Conservation (phyloP, 2,797 vertebrate species). For the Lepilemur ruficaudatus region DNA sequence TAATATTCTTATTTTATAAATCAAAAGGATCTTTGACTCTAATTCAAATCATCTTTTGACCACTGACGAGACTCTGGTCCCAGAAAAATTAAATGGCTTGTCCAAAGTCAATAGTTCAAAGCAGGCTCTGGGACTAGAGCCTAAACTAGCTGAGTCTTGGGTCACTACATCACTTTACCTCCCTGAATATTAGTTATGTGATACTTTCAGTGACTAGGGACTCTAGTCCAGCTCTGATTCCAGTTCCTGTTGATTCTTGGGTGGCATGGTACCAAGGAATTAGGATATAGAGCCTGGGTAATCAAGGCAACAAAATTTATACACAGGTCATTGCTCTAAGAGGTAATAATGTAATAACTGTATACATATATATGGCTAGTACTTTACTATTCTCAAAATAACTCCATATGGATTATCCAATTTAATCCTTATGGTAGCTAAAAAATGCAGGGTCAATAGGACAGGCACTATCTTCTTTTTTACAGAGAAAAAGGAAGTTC, state of each 20-base stretch:
- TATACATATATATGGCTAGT: background rate
- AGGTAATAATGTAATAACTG: background rate
- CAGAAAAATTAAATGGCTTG: conserved; percentile 62
- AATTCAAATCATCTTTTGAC: conserved; percentile 65
- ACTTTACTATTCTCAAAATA: conserved; percentile 13
- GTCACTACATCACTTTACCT: background rate
- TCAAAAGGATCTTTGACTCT: conserved; percentile 60
- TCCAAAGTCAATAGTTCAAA: conserved; percentile 71
- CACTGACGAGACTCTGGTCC: conserved; percentile 66
- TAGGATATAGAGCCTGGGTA: background rate
- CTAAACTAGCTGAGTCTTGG: conserved; percentile 41
- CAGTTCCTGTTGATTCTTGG: background rate
- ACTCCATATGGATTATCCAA: conserved; percentile 7
- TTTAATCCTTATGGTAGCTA: conserved; percentile 44
- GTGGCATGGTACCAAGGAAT: background rate
- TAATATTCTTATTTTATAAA: conserved; percentile 68
- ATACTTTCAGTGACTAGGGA: conserved; percentile 26
- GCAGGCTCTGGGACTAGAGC: conserved; percentile 42
- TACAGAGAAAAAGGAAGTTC: conserved; percentile 61
- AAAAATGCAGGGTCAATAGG: conserved; percentile 36
- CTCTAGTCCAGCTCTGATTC: background rate
- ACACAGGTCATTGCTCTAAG: conserved; percentile 9
- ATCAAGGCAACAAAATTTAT: conserved; percentile 22
- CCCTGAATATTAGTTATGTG: conserved; percentile 9
- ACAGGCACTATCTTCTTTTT: conserved; percentile 52